These are phyloP conservation scores for Anniella stebbinsi DNA, from an alignment of 2,797 vertebrate genomes.

Conservation along the genomic window DNA sequence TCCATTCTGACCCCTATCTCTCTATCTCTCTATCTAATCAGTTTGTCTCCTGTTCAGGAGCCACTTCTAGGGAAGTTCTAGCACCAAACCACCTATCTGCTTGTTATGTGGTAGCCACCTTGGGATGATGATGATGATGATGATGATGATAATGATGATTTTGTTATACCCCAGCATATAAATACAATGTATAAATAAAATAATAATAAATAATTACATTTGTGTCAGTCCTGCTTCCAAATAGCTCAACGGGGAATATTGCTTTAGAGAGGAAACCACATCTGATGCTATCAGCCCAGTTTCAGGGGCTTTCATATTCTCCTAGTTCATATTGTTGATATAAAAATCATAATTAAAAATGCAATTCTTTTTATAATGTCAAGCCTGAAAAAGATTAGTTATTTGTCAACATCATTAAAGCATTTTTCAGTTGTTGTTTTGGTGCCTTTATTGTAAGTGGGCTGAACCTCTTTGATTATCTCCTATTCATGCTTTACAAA, in stretches of 20 bases:
- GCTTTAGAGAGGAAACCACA: not conserved
- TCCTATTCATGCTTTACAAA: constrained; percentile 63
- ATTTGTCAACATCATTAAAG: constrained; percentile 61
- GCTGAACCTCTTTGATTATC: constrained; percentile 50
- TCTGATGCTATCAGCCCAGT: not conserved
- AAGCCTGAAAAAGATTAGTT: constrained; percentile 32
- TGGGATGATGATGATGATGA: no score
- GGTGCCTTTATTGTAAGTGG: constrained; percentile 51
- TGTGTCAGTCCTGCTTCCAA: not conserved
- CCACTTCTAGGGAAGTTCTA: constrained; percentile 3
- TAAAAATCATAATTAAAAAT: constrained; percentile 55
- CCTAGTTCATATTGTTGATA: constrained; percentile 7
- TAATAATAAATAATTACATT: not conserved
- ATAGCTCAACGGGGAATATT: not conserved
- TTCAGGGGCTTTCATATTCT: not conserved
- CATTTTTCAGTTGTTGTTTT: constrained; percentile 22
- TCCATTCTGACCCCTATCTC: not conserved
- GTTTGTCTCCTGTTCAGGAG: not conserved
- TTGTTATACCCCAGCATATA: not conserved
- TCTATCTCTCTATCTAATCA: no score
- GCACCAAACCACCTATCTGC: not conserved
- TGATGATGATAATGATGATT: no score
- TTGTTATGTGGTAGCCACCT: no score
- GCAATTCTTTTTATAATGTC: constrained; percentile 54
- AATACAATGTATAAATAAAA: not conserved